Conservation (phyloP, 2,113 vertebrate genomes). For the Ammodytes marinus region DNA sequence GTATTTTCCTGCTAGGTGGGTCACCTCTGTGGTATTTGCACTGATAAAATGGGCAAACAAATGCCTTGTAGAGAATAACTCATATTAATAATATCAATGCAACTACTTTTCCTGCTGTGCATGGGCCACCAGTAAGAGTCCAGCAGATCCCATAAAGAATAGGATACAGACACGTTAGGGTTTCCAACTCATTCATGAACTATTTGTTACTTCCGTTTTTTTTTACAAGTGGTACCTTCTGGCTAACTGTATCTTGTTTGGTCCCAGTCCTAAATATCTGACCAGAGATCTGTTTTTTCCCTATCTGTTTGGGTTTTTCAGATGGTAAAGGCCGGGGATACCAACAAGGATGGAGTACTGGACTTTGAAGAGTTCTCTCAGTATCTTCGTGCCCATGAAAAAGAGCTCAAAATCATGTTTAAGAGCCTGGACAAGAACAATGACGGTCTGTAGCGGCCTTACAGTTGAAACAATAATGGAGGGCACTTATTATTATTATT, state of each 20-base stretch:
- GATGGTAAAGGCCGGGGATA: constrained; percentile 83
- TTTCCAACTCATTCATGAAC: background rate
- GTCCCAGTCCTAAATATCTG: background rate
- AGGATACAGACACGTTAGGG: background rate
- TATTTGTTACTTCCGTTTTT: background rate
- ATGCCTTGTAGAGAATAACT: background rate
- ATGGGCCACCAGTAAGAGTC: background rate
- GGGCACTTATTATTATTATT: background rate
- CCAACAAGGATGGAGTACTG: constrained; percentile 86
- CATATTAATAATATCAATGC: background rate
- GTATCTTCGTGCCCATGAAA: constrained; percentile 88
- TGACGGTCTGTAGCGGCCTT: constrained; percentile 82
- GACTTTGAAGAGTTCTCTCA: constrained; percentile 90
- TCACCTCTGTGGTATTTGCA: constrained; percentile 24
- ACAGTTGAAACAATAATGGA: background rate
- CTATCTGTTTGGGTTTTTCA: constrained; percentile 68
- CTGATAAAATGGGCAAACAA: background rate
- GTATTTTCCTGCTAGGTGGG: constrained; percentile 2
- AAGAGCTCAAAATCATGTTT: constrained; percentile 90
- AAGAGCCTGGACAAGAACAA: constrained; percentile 90
- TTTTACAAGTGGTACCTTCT: background rate
- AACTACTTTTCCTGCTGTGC: background rate
- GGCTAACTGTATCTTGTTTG: background rate
- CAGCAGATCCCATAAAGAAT: background rate
- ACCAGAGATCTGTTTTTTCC: background rate